Conservation (phyloP, 2,797 vertebrate genomes). For the Lagodon rhomboides region DNA sequence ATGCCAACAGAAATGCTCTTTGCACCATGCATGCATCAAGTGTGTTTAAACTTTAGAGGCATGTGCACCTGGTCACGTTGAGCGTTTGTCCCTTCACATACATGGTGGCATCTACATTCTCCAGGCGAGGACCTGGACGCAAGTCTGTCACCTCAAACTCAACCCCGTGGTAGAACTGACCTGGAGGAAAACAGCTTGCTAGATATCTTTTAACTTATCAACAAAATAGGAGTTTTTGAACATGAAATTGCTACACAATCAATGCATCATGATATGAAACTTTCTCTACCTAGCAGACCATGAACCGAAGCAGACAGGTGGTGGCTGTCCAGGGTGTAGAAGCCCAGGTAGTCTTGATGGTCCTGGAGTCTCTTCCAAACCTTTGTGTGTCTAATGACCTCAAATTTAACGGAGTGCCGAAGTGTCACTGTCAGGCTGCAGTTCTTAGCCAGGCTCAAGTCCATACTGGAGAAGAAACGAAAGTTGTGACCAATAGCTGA, state of each 20-base stretch:
- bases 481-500: not conserved
- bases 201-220: not conserved
- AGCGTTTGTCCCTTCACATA: conserved; percentile 88
- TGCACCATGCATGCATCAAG: not conserved
- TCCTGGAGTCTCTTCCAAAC: conserved; percentile 88
- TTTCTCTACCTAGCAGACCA: conserved; percentile 89
- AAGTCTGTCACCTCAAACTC: conserved; percentile 87
- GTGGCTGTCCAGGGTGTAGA: conserved; percentile 90
- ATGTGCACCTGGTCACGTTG: conserved; percentile 89
- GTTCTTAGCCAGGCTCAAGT: conserved; percentile 85
- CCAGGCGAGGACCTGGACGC: conserved; percentile 77
- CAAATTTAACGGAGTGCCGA: conserved; percentile 87
- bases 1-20: not conserved
- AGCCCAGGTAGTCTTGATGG: conserved; percentile 91
- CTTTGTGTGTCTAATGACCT: conserved; percentile 89
- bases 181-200: conserved; percentile 58
- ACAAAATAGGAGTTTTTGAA: not conserved
- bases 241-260: not conserved
- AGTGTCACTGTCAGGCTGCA: conserved; percentile 87
- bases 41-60: not conserved
- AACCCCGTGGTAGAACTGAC: conserved; percentile 91
- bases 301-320: conserved; percentile 89
- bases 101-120: conserved; percentile 89
- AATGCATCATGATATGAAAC: not conserved
- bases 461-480: conserved; percentile 82